phyloP scores from a whole-genome alignment of 1,140 invertebrate genomes.

The Helicorthomorpha holstii region DNA sequence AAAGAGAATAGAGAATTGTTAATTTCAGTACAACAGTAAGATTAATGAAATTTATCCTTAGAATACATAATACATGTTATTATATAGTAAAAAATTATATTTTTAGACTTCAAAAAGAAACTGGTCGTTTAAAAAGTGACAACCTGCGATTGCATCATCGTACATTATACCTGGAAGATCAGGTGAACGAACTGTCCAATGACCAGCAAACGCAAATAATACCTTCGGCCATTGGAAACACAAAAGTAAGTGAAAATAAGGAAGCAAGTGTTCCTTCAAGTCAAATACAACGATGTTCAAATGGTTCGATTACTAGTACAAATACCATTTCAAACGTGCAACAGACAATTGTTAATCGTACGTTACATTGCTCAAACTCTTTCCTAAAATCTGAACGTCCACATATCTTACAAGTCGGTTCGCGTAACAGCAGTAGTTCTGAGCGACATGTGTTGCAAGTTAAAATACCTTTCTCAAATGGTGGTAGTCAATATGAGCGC shows the following conservation, averaged over 20 bases:
- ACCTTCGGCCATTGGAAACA: too few relatives aligned
- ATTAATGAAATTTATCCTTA: background rate
- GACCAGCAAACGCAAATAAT: background rate
- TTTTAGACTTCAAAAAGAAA: conserved; percentile 15
- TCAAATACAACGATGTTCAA: background rate
- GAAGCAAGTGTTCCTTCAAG: background rate
- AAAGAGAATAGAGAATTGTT: conserved; percentile 6
- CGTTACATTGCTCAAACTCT: background rate
- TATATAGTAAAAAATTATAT: conserved; percentile 17
- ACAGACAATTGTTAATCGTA: background rate
- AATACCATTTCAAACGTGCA: background rate
- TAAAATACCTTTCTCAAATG: background rate
- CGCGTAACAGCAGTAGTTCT: too few relatives aligned
- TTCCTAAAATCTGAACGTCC: too few relatives aligned
- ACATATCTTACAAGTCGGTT: background rate
- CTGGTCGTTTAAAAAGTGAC: conserved; percentile 44
- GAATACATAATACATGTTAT: background rate
- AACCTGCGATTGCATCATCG: conserved; percentile 67
- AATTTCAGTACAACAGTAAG: background rate
- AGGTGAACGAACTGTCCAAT: conserved; percentile 32
- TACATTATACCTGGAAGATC: conserved; percentile 74
- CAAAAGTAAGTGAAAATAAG: background rate
- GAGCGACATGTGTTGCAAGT: background rate
- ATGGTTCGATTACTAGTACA: background rate
- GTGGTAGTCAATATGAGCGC: too few relatives aligned